Conservation (phyloP, 2,888 invertebrate genomes). For the Desoria tigrina region DNA sequence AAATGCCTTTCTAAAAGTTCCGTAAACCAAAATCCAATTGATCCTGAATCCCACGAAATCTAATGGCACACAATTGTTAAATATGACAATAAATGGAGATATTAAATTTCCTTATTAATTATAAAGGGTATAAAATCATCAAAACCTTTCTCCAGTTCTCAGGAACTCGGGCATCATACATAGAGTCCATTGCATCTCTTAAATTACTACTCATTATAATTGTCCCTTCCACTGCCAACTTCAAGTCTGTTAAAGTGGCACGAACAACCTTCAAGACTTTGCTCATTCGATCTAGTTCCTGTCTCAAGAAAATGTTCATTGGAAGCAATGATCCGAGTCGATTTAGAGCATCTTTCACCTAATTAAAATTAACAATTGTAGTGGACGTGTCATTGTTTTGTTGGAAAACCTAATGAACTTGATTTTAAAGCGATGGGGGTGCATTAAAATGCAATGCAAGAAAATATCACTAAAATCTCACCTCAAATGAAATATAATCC, state of each 20-base stretch:
- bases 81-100: constrained; percentile 3
- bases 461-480: constrained; percentile 49
- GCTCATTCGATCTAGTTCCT: constrained; percentile 78
- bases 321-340: constrained; percentile 91
- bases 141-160: constrained; percentile 6
- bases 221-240: constrained; percentile 89
- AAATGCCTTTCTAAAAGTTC: constrained; percentile 77
- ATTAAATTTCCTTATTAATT: not conserved
- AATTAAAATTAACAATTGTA: too few species aligned
- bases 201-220: constrained; percentile 94
- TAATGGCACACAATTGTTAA: too few species aligned
- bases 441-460: not conserved
- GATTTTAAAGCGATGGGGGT: not conserved
- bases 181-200: constrained; percentile 84
- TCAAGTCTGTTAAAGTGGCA: constrained; percentile 80
- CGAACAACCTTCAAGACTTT: constrained; percentile 77
- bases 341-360: constrained; percentile 78
- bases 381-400: not conserved
- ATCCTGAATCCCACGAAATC: constrained; percentile 97
- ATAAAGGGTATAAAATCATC: not conserved
- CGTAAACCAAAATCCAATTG: constrained; percentile 98
- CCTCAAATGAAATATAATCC: constrained; percentile 84
- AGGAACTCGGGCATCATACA: constrained; percentile 77
- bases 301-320: constrained; percentile 89
- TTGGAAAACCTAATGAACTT: not conserved